Evolutionary conservation across 1,140 invertebrate genomes (phyloP).

Genomic region (Battus philenor): DNA sequence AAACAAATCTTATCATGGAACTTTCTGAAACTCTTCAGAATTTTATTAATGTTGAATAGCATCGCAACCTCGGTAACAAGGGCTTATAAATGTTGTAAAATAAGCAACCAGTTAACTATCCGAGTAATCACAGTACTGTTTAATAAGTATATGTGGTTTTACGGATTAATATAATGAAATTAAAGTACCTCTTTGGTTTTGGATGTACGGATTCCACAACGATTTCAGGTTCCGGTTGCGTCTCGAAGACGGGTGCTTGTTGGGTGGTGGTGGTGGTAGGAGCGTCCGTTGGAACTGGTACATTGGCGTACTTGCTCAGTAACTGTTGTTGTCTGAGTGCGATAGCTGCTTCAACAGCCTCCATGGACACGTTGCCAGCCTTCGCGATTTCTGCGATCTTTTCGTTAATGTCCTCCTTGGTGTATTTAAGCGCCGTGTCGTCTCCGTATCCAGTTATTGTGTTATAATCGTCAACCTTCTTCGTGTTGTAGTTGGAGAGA

Average conservation of each 20-base stretch:
- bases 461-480: slow-evolving; percentile 72
- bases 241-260: slow-evolving; percentile 47
- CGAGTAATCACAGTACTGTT: too few species aligned
- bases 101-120: too few species aligned
- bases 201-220: slow-evolving; percentile 40
- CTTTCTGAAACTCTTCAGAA: too few species aligned
- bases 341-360: slow-evolving; percentile 84
- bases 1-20: too few species aligned
- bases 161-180: too few species aligned
- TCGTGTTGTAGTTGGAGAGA: slow-evolving; percentile 52
- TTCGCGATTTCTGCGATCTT: slow-evolving; percentile 72
- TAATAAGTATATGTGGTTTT: too few species aligned
- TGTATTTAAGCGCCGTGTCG: slow-evolving; percentile 56
- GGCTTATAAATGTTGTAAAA: too few species aligned
- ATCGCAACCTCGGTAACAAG: too few species aligned
- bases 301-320: slow-evolving; percentile 76
- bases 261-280: slow-evolving; percentile 71
- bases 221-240: slow-evolving; percentile 55
- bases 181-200: slow-evolving; percentile 53
- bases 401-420: slow-evolving; percentile 65
- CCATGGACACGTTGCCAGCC: slow-evolving; percentile 84
- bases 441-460: slow-evolving; percentile 63
- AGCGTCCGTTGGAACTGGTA: slow-evolving; percentile 63
- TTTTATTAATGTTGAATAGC: too few species aligned
- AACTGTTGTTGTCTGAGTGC: slow-evolving; percentile 81